Evolutionary conservation across 2,888 invertebrate genomes (phyloP).

Genomic region (Callinectes sapidus): DNA sequence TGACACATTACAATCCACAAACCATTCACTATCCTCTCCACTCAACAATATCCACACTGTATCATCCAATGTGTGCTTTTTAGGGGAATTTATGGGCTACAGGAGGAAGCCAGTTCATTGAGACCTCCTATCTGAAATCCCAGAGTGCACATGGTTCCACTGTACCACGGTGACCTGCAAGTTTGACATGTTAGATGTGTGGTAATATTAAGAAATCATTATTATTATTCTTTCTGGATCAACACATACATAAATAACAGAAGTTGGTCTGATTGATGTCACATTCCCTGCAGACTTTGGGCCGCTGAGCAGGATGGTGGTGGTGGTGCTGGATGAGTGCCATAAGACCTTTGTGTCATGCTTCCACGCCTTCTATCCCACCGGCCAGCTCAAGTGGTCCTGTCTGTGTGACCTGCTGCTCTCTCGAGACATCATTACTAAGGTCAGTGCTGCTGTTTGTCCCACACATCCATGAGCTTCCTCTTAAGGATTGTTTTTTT

Average conservation of each 20-base stretch:
- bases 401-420: conserved; percentile 87
- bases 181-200: no score
- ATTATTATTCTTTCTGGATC: background rate
- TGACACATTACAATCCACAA: no score
- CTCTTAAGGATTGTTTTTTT: background rate
- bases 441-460: background rate
- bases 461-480: background rate
- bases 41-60: no score
- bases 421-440: conserved; percentile 73
- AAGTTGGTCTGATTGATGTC: background rate
- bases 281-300: conserved; percentile 57
- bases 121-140: no score
- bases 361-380: conserved; percentile 97
- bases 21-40: no score
- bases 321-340: conserved; percentile 89
- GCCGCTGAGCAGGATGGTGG: conserved; percentile 72
- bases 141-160: no score
- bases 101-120: no score
- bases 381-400: conserved; percentile 93
- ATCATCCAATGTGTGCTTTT: no score
- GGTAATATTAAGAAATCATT: background rate
- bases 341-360: conserved; percentile 93
- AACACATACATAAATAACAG: background rate
- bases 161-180: no score
- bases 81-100: no score